Percentiles rank a stretch among this genome's conserved stretches.
Evolutionary conservation across 2,888 invertebrate genomes (phyloP).

Genomic region (Caradrina clavipalpis): DNA sequence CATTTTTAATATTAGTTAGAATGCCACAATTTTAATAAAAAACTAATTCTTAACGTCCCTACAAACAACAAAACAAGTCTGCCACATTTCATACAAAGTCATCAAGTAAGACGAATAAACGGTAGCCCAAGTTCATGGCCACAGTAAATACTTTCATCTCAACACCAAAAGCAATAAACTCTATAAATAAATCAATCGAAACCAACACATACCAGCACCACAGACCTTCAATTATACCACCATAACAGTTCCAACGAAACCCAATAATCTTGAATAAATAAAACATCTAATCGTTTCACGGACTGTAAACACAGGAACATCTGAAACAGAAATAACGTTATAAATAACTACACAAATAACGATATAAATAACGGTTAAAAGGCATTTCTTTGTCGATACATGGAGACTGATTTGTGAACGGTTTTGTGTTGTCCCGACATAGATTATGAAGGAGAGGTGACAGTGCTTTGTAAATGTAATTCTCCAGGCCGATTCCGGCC

Average conservation of each 20-base stretch:
- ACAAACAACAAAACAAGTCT: too few species aligned
- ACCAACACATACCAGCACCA: constrained; percentile 44
- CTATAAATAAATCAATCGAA: constrained; percentile 49
- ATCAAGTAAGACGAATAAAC: neutral
- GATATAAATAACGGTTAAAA: constrained; percentile 82
- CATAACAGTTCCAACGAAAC: constrained; percentile 55
- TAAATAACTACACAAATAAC: constrained; percentile 87
- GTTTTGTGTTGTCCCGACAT: constrained; percentile 53
- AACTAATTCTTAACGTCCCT: too few species aligned
- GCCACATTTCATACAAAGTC: neutral
- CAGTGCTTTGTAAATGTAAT: neutral
- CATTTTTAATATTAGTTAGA: too few species aligned
- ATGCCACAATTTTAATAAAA: too few species aligned
- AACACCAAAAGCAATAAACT: constrained; percentile 36
- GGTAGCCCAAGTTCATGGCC: constrained; percentile 48
- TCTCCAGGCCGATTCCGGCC: too few species aligned
- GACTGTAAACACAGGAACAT: constrained; percentile 61
- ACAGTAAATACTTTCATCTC: constrained; percentile 27
- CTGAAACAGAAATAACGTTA: constrained; percentile 77
- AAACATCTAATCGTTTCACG: constrained; percentile 56
- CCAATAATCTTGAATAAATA: constrained; percentile 54
- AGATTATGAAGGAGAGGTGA: constrained; percentile 47
- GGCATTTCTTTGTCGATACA: constrained; percentile 86
- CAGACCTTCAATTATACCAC: constrained; percentile 52
- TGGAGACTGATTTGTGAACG: constrained; percentile 88